Evolutionary conservation across 2,888 invertebrate species (phyloP), one percentile per base, ranked within the genome.

Genomic region (Thymelicus sylvestris): DNA sequence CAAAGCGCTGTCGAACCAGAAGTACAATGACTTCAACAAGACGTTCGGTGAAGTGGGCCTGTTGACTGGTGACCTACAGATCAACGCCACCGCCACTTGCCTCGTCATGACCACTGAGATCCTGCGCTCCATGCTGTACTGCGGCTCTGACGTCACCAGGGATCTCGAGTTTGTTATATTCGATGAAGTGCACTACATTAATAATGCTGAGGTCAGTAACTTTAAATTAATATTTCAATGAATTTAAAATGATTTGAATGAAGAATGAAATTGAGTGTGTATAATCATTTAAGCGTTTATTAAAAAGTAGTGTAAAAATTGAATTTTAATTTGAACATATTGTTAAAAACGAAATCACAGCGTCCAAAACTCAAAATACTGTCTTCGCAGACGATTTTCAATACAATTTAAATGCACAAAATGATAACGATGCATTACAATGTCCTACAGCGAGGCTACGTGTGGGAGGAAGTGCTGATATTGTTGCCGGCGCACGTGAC

Each of bases 21-120:
- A 99, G 87, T 99, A 98, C 91, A 96, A 99, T 41, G 99, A 99
- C 83, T 99, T 99, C 88, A 98, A 98, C 86, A 95, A 96, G 70
- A 96, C 96, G 68, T 99, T 99, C 83, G 96, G 97, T 24, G 98
- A 98, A 83, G 98, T 99, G 5, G 99, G 99, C 0, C 93, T 99
- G 0, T 95, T 99, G 38, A 99, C 99, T 0, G 99, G 99, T 0
- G 99, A 99, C 90, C 95, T 99, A 57, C 99, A 99, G 90, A 97
- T 99, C 69, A 98, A 99, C 86, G 96, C 97, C 12, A 97, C 97
- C 0, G 99, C 99, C 0, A 95, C 98, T 0, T 99, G 99, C 85
- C 95, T 99, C 0, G 99, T 99, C 67, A 99, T 99, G 99, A 99
- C 99, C 0, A 99, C 99, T 0, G 99, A 99, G 94, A 99, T 99